These are phyloP conservation scores for Ceratina japonica DNA, from an alignment of 1,140 invertebrate species.

Conservation along the genomic window DNA sequence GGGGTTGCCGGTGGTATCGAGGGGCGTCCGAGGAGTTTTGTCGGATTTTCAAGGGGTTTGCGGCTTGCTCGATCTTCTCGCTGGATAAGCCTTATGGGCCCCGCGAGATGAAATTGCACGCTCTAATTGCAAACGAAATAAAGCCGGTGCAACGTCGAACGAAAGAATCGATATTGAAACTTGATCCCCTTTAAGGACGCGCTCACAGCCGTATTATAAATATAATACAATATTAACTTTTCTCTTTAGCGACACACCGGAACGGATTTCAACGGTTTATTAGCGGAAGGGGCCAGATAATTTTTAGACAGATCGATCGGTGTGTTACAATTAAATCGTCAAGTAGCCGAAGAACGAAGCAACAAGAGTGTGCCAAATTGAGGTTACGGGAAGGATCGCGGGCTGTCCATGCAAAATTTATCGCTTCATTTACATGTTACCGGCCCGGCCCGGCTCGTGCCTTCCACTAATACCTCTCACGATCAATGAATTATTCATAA, in stretches of 20 bases:
- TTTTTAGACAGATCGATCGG: slow-evolving; percentile 1
- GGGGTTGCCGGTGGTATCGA: slow-evolving; percentile 44
- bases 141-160: no score
- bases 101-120: slow-evolving; percentile 53
- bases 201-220: no score
- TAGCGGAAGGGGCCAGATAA: neutral
- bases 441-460: slow-evolving; percentile 56
- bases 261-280: no score
- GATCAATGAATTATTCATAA: slow-evolving; percentile 67
- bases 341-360: slow-evolving; percentile 19
- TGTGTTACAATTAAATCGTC: slow-evolving; percentile 34
- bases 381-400: slow-evolving; percentile 57
- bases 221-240: no score
- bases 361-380: slow-evolving; percentile 62
- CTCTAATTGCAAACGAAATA: slow-evolving; percentile 46
- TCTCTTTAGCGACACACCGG: no score
- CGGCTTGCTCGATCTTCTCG: slow-evolving; percentile 56
- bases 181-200: neutral
- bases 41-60: slow-evolving; percentile 56
- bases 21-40: slow-evolving; percentile 50
- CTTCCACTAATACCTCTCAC: slow-evolving; percentile 63
- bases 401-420: slow-evolving; percentile 66
- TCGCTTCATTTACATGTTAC: slow-evolving; percentile 68
- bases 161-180: neutral
- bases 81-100: slow-evolving; percentile 66